Conservation (phyloP, 64 coral and sea anemone species). For the Stichodactyla mertensii region DNA sequence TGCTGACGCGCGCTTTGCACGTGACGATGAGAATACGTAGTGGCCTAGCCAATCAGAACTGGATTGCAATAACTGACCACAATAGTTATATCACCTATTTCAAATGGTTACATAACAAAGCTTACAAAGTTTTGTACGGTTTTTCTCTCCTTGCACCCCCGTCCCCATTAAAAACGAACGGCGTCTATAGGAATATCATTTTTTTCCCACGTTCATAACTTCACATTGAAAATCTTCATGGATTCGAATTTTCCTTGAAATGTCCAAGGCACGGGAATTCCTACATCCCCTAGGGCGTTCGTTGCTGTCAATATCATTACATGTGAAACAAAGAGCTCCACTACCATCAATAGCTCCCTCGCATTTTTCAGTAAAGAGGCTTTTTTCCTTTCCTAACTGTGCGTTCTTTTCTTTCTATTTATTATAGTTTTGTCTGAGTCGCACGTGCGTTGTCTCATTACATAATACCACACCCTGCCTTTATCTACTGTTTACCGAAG, state of each 20-base stretch:
- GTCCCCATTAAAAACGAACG: too few relatives aligned
- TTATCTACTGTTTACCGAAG: background rate
- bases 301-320: background rate
- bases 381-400: background rate
- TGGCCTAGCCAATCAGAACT: too few relatives aligned
- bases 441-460: slow-evolving; percentile 7
- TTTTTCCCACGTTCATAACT: too few relatives aligned
- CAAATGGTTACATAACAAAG: too few relatives aligned
- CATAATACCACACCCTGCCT: background rate
- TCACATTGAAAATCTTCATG: too few relatives aligned
- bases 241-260: background rate
- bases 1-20: too few relatives aligned
- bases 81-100: too few relatives aligned
- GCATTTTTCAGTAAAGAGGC: background rate
- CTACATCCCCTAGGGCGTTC: background rate
- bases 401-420: background rate
- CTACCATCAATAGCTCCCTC: background rate
- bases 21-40: too few relatives aligned
- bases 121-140: too few relatives aligned
- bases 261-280: background rate
- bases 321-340: background rate
- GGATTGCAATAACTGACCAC: too few relatives aligned
- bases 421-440: background rate
- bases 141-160: too few relatives aligned
- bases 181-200: too few relatives aligned